phyloP scores from a whole-genome alignment of 2,113 vertebrate genomes.

The Crocuta crocuta region DNA sequence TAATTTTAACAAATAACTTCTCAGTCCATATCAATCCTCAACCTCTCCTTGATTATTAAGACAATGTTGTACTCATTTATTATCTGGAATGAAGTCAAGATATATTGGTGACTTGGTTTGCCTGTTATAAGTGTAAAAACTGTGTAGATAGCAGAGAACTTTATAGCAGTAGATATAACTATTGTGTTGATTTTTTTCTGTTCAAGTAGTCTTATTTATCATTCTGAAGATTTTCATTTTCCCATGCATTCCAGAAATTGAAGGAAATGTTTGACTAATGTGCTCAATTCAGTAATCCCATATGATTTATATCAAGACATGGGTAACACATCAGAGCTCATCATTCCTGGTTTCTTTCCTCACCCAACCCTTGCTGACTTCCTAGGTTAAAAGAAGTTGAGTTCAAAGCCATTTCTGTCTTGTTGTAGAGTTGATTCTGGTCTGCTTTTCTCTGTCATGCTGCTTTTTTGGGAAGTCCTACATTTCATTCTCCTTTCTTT shows the following conservation, averaged over 20 bases:
- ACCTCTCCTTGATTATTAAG: neutral
- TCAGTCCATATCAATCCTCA: neutral
- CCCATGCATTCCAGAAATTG: neutral
- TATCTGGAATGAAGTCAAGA: neutral
- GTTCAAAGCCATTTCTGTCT: neutral
- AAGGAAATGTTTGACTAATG: neutral
- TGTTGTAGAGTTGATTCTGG: neutral
- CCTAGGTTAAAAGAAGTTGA: neutral
- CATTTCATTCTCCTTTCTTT: neutral
- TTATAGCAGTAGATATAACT: neutral
- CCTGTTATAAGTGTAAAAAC: neutral
- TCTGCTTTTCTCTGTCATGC: neutral
- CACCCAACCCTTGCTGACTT: neutral
- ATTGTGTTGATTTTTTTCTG: neutral
- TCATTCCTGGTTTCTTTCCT: neutral
- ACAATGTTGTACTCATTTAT: neutral
- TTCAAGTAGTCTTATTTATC: neutral
- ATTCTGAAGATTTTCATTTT: neutral
- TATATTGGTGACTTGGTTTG: neutral
- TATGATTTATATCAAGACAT: neutral
- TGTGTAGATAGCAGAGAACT: neutral
- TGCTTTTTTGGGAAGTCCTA: neutral
- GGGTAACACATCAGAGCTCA: neutral
- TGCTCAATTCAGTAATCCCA: neutral
- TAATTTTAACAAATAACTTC: neutral